These are phyloP conservation scores for Ellobium chinense DNA, from an alignment of 2,888 invertebrate genomes.

Conservation along the genomic window DNA sequence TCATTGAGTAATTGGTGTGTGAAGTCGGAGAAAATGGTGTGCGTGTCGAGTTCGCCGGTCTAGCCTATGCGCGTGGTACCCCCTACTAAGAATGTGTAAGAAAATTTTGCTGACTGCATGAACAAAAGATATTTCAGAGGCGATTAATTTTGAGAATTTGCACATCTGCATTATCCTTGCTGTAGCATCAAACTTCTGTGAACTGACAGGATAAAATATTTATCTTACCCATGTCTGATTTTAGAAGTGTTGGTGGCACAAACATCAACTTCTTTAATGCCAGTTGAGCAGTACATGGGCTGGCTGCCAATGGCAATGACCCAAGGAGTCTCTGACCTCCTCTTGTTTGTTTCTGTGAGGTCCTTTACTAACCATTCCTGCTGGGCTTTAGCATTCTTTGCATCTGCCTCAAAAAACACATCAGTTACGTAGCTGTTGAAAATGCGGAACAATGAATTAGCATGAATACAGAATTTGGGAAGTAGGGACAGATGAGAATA, in stretches of 20 bases:
- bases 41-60: too few species aligned
- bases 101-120: too few species aligned
- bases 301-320: constrained; percentile 76
- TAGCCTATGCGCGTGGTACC: too few species aligned
- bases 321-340: constrained; percentile 70
- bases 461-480: too few species aligned
- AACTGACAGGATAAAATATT: too few species aligned
- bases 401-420: constrained; percentile 78
- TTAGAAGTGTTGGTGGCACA: constrained; percentile 56
- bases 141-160: too few species aligned
- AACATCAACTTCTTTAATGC: constrained; percentile 71
- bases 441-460: constrained; percentile 5
- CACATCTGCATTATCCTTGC: too few species aligned
- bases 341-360: constrained; percentile 66
- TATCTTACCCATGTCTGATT: constrained; percentile 52
- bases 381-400: constrained; percentile 82
- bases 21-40: too few species aligned
- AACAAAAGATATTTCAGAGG: too few species aligned
- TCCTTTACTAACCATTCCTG: constrained; percentile 68
- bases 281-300: constrained; percentile 78
- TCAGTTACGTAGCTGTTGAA: constrained; percentile 67
- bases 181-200: too few species aligned
- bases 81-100: too few species aligned
- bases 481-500: neutral
- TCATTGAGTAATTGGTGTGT: too few species aligned